Base-by-base conservation (phyloP, 2,888 invertebrate genomes). In the Drosophila subquinaria region DNA sequence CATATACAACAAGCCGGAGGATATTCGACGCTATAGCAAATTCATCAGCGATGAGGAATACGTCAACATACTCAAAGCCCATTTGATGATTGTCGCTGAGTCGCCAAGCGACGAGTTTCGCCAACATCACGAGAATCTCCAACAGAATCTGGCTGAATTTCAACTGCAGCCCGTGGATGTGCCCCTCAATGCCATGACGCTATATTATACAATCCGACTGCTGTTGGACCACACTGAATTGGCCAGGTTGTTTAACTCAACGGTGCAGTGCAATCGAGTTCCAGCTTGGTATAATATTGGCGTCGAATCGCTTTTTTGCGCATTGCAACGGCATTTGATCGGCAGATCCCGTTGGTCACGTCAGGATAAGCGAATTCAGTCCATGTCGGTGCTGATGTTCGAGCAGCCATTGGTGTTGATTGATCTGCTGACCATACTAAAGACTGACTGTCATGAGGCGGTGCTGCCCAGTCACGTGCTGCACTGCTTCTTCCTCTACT, bases 401-500 rank as follows among this genome's bases (percentile, higher is more conserved):
- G 78, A 81, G 15, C 69, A 89, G 50, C 79, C 91, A 1, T 57
- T 87, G 13, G 35, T 81, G 35, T 55, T 92, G 69, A 70, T 92
- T 0, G 77, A 87, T n/a, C 59, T 90, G 2, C 75, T 92, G 13
- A 81, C 72, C 5, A 86, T 74, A 6, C 68, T 92, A 10, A 92
- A 92, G 64, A 69, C 79, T 30, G 81, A 82, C 57, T 87, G 83
- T 45, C 79, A 82, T 50, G 74, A 79, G 1, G 84, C 87, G 2
- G 51, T 82, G 9, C 90, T 89, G 35, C 47, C 82, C 11, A 84
- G 84, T 3, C 88, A 90, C 17, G 74, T 81, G 20, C 36, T 89
- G 9, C 83, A 75, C 13, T 63, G 73, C 9, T 90, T 92, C 52
- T 91, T 89, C 38, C 73, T 80, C 13, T 91, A 89, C 63, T 90